These are phyloP conservation scores for Apamea crenata DNA, from an alignment of 2,888 invertebrate genomes.

Conservation along the genomic window DNA sequence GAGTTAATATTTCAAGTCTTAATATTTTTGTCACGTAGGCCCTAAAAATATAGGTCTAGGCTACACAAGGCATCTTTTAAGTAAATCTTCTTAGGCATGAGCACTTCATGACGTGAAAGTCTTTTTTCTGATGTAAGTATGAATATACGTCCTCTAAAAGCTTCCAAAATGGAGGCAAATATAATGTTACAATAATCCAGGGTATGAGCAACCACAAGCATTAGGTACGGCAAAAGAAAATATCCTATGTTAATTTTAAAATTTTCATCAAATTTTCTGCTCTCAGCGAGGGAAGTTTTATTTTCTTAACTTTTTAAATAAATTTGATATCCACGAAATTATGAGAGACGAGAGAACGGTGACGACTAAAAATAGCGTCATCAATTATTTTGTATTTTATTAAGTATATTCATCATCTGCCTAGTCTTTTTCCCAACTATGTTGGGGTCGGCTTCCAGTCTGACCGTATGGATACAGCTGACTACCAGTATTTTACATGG, in stretches of 20 bases:
- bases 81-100: constrained; percentile 34
- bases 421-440: too few relatives aligned
- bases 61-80: constrained; percentile 14
- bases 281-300: constrained; percentile 21
- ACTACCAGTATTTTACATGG: background rate
- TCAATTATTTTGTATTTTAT: constrained; percentile 13
- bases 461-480: background rate
- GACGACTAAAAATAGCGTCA: background rate
- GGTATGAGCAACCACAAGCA: constrained; percentile 39
- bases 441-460: background rate
- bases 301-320: constrained; percentile 37
- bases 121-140: constrained; percentile 21
- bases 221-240: constrained; percentile 43
- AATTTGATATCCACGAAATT: constrained; percentile 23
- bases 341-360: background rate
- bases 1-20: constrained; percentile 29
- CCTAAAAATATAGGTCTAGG: background rate
- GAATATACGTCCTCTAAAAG: constrained; percentile 25
- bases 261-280: constrained; percentile 48
- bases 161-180: constrained; percentile 38
- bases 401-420: background rate
- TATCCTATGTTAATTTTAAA: constrained; percentile 48
- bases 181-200: constrained; percentile 43
- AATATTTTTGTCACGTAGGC: constrained; percentile 29
- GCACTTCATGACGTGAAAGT: constrained; percentile 37